Evolutionary conservation across 2,888 invertebrate genomes (phyloP), one percentile per base, ranked within the genome.

Genomic region (Drosophila meridiana): DNA sequence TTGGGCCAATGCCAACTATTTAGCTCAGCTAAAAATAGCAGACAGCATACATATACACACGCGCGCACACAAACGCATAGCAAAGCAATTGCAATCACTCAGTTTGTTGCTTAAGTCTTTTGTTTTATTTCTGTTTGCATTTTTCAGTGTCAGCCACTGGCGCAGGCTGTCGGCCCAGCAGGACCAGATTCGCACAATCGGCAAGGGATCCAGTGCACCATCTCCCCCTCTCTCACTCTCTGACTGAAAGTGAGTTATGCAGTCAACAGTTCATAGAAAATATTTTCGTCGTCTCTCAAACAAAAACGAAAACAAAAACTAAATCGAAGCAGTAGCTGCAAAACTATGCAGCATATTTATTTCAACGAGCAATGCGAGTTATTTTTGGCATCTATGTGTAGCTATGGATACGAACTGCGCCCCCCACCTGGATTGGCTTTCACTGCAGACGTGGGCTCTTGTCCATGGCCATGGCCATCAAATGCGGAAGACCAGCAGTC

Each of bases 41-140:
- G 47, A 11, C 69, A 59, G 58, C 66, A 48, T 42, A 74, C 52
- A 58, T 50, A 71, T n/a, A 67, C 38, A 58, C 36, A 65, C 43
- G 48, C 36, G 62, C 43, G 48, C 43, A 64, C 28, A 32, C 40
- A 71, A 43, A 58, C 60, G 61, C 69, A 78, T 50, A 56, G 74
- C 87, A 78, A 79, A 87, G 89, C 87, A 89, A 89, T 87, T 87
- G 87, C 87, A 87, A 87, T 87, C 87, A 87, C 87, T 87, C 87
- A 87, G 87, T 87, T 87, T 84, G 87, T 87, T 87, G 89, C 89
- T 87, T 79, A 81, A 89, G 87, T 87, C 87, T 89, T 87, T 87
- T 87, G 89, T 89, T 89, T 87, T 87, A 89, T 87, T 86, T 89
- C 80, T 86, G 89, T 89, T 87, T 86, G 86, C 86, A 89, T 89